phyloP scores from a whole-genome alignment of 2,888 invertebrate genomes.

The Paralinhomoeus sp. region DNA sequence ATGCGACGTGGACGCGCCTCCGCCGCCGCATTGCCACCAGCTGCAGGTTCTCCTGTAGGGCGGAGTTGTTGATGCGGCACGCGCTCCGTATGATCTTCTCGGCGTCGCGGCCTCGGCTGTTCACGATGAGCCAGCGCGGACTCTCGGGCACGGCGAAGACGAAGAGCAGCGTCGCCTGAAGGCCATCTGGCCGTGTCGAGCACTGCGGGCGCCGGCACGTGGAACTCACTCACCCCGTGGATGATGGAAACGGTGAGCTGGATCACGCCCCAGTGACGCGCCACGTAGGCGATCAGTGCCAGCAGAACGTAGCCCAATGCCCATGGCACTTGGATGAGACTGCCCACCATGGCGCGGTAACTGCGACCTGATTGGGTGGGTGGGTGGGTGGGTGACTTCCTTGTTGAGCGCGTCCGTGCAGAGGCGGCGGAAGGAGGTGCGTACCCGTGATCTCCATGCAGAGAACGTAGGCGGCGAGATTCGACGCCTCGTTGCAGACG shows the following conservation, averaged over 20 bases:
- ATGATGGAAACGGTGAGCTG: conserved; percentile 21
- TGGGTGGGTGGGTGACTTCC: not conserved
- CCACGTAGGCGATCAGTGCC: conserved; percentile 22
- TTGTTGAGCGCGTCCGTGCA: not conserved
- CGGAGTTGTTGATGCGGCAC: conserved; percentile 18
- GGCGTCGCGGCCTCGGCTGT: conserved; percentile 21
- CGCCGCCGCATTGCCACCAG: too few relatives aligned
- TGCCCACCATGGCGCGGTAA: conserved; percentile 23
- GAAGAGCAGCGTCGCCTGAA: conserved; percentile 10
- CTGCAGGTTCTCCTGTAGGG: conserved; percentile 21
- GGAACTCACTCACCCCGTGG: too few relatives aligned
- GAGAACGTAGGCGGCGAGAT: conserved; percentile 22
- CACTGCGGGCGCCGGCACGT: too few relatives aligned
- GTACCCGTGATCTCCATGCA: conserved; percentile 25
- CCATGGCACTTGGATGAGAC: conserved; percentile 24
- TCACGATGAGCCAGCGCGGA: conserved; percentile 16
- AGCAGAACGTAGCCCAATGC: conserved; percentile 24
- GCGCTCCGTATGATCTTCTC: conserved; percentile 22
- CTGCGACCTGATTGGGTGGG: conserved; percentile 14
- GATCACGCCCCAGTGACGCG: conserved; percentile 21
- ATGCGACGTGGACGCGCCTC: too few relatives aligned
- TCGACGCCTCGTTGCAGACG: conserved; percentile 23
- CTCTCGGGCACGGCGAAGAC: conserved; percentile 23
- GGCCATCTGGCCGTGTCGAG: too few relatives aligned
- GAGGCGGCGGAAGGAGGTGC: too few relatives aligned